These are phyloP conservation scores for Cataglyphis hispanica DNA, from an alignment of 1,140 invertebrate genomes.

Conservation along the genomic window DNA sequence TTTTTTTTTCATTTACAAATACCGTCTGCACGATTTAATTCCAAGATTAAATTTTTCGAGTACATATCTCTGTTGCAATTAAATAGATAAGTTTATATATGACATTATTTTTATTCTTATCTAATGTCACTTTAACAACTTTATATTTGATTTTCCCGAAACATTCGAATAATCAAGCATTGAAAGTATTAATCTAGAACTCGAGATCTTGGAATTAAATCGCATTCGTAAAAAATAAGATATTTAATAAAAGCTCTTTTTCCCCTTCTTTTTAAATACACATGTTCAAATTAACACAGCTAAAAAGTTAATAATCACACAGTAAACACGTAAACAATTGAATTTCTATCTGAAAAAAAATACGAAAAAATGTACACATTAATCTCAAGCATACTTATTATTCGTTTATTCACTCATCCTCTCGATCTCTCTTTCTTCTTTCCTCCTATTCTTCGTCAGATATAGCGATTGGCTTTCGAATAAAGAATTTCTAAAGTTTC, in stretches of 20 bases:
- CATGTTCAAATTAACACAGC: neutral
- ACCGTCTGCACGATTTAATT: neutral
- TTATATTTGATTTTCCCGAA: neutral
- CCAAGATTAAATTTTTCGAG: neutral
- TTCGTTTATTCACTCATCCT: neutral
- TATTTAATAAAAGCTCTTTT: no score
- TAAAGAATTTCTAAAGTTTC: no score
- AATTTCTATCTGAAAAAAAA: neutral
- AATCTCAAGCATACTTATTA: neutral
- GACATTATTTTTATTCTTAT: conserved; percentile 25
- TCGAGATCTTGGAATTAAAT: neutral
- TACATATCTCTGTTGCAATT: neutral
- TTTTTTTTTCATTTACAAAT: neutral
- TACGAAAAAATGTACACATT: neutral
- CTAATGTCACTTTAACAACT: neutral
- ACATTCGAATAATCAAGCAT: neutral
- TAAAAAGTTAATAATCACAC: neutral
- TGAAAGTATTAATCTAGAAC: neutral
- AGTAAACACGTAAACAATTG: neutral
- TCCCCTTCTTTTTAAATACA: no score
- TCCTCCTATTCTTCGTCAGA: no score
- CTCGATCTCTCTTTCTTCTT: neutral
- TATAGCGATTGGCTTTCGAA: no score
- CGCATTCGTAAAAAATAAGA: neutral
- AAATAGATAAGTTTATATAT: neutral